These are phyloP conservation scores for Trypoxylon attenuatum DNA, from an alignment of 2,888 invertebrate species.

Conservation along the genomic window DNA sequence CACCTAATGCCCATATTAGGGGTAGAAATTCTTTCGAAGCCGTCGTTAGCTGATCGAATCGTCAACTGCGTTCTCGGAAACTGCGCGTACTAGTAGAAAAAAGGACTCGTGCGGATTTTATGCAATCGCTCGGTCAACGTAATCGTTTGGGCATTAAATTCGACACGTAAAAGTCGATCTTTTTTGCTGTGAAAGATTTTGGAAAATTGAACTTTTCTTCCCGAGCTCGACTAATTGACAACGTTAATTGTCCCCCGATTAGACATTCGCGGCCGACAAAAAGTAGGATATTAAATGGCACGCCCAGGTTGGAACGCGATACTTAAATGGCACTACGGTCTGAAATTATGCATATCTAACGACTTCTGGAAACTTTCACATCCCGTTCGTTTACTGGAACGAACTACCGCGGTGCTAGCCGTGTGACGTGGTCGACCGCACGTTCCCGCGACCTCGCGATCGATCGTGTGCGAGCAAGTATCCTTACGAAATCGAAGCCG, in stretches of 20 bases:
- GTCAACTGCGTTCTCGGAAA: too few relatives aligned
- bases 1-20: constrained; percentile 65
- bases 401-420: constrained; percentile 19
- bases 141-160: background rate
- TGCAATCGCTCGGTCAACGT: constrained; percentile 52
- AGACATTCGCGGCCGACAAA: background rate
- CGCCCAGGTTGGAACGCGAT: constrained; percentile 43
- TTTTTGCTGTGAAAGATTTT: too few relatives aligned
- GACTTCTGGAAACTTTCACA: constrained; percentile 61
- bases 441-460: constrained; percentile 53
- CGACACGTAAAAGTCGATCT: too few relatives aligned
- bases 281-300: constrained; percentile 37
- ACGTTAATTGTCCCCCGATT: too few relatives aligned
- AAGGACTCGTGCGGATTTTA: constrained; percentile 48
- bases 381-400: constrained; percentile 52
- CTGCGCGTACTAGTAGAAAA: constrained; percentile 35
- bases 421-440: constrained; percentile 52
- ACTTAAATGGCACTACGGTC: constrained; percentile 43
- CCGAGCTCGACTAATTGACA: background rate
- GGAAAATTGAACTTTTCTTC: too few relatives aligned
- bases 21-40: constrained; percentile 53
- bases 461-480: constrained; percentile 23
- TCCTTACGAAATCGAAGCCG: constrained; percentile 32
- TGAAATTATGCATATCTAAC: constrained; percentile 60
- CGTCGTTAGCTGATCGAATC: constrained; percentile 49